These are phyloP conservation scores for Sturnus vulgaris DNA, from an alignment of 2,113 vertebrate species.

Conservation along the genomic window DNA sequence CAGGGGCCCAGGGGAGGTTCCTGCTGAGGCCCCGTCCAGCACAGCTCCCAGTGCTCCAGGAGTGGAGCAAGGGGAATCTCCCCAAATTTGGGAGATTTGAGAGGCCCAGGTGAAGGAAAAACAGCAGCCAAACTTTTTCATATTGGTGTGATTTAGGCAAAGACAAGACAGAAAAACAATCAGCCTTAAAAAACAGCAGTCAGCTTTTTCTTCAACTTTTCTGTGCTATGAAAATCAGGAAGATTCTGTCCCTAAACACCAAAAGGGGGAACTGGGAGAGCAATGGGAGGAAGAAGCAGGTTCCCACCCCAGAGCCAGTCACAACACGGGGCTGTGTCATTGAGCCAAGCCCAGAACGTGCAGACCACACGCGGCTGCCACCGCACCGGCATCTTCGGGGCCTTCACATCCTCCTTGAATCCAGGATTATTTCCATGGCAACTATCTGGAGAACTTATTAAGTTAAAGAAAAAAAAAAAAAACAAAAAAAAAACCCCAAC, in stretches of 20 bases:
- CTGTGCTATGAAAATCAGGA: background rate
- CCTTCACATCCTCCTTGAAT: background rate
- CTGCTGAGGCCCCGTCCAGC: rapidly evolving
- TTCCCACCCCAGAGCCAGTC: background rate
- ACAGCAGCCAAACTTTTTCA: background rate
- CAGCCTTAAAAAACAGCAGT: background rate
- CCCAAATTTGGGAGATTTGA: no score
- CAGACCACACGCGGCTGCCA: background rate
- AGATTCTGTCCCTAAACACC: background rate
- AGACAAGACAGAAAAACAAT: background rate
- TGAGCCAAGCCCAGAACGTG: background rate
- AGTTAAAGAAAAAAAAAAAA: background rate
- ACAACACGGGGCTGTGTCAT: background rate
- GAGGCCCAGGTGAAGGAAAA: background rate
- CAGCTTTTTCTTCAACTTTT: background rate
- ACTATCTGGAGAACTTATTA: constrained; percentile 57
- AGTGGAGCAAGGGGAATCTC: rapidly evolving
- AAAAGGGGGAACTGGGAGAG: background rate
- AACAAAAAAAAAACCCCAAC: background rate
- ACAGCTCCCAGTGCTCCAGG: background rate
- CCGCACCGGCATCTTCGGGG: rapidly evolving
- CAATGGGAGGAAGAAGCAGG: rapidly evolving
- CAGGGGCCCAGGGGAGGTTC: background rate
- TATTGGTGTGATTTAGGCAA: rapidly evolving
- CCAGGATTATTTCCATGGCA: constrained; percentile 57